Evolutionary conservation across 2,797 vertebrate species (phyloP), one percentile per base, ranked within the genome.

Genomic region (Triplophysa bombifrons): DNA sequence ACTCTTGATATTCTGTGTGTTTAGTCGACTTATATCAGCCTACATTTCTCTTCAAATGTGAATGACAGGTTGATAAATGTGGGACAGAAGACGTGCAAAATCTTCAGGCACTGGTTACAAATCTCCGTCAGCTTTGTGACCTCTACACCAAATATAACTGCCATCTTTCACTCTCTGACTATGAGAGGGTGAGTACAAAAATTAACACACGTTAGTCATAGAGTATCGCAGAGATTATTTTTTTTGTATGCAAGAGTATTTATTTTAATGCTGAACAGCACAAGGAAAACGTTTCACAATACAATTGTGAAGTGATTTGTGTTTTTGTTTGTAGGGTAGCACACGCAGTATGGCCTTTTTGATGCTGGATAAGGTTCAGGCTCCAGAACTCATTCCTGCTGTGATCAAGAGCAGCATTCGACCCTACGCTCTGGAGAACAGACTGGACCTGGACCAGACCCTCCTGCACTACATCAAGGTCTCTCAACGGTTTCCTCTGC

Each of bases 391-490:
- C 17, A 93, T 99, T 53, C 90, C 96, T 0, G 89, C 90, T 0
- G 84, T 93, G 41, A 88, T 99, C 72, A 92, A 96, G 84, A 96
- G 91, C 80, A 93, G 92, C 70, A 87, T 99, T 64, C 86, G 92
- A 48, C 96, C 96, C 1, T 99, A 98, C 51, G 88, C 96, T 53
- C 76, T 89, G 22, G 94, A 96, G 61, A 95, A 97, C 65, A 82
- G 90, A 27, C 86, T 99, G 72, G 91, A 94, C 48, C 93, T 96
- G 64, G 95, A 99, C 70, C 95, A 96, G 58, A 89, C 98, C 0
- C 94, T 99, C 17, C 87, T 99, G 0, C 94, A 94, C 44, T 99
- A 99, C 66, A 96, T 99, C 83, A 96, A 96, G 95, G 97, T 98
- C 10, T 22, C 25, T 1, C 60, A 19, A 27, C 17, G n/a, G 70